Evolutionary conservation across 2,797 vertebrate genomes (phyloP), one percentile per base, ranked within the genome.

Genomic region (Hypotaenidia philippensis): DNA sequence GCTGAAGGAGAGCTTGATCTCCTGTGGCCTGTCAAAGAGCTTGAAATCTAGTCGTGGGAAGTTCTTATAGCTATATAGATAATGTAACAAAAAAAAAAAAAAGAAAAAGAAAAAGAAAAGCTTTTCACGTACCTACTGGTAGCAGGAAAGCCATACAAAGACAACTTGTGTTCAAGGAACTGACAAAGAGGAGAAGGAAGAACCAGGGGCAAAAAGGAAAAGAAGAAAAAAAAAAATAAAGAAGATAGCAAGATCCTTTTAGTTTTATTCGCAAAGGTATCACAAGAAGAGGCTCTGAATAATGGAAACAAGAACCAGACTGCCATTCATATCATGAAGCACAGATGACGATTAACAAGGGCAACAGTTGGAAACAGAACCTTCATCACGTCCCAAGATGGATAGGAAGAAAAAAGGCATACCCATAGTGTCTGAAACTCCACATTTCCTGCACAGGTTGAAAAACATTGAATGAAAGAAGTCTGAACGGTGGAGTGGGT

Each of bases 11-110:
- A 99, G 98, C 74, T 98, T 98, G 65, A 98, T 96, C 84, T 98
- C 98, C 95, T 97, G 98, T 6, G 99, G 99, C 91, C 98, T 98
- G 97, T 99, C 99, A 96, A 99, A 99, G 65, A 99, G 98, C 93
- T 98, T 98, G 77, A 98, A 95, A 27, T 98, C 98, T 91, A 99
- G 97, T 87, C 97, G 96, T 34, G 99, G 99, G 96, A 99, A 99
- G 93, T 98, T 97, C 95, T 98, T 99, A 97, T 99, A 99, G 80
- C 99, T 99, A 97, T 57, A 96, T 1, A 70, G 49, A 75, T 26
- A 2, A 83, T 90, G 15, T 0, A 22, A 63, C 23, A 32, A 23
- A 68, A 38, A 26, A 44, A 27, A 15, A n/a, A 15, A 29, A 9
- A 82, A 27, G 29, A 44, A 78, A 66, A 40, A 40, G 14, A 16